Conservation (phyloP, 2,888 invertebrate genomes). For the Caenorhabditis sulstoni region DNA sequence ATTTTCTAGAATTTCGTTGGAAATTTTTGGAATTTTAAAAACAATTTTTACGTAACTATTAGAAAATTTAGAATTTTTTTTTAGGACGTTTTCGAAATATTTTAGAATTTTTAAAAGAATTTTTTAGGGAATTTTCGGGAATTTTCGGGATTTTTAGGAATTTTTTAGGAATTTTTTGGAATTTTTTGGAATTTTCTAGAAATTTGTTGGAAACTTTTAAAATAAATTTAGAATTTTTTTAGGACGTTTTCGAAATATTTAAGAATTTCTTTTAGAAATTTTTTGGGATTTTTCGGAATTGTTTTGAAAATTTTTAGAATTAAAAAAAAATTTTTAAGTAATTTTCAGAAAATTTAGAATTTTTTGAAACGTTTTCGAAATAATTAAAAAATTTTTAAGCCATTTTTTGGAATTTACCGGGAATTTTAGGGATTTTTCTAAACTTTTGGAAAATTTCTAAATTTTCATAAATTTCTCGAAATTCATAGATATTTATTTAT, state of each 20-base stretch:
- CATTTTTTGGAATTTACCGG: neutral
- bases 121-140: neutral
- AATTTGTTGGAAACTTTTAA: neutral
- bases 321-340: neutral
- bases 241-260: constrained; percentile 1
- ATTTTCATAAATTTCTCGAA: too few species aligned
- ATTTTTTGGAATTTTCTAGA: too few species aligned
- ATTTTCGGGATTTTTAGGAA: neutral
- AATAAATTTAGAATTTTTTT: neutral
- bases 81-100: neutral
- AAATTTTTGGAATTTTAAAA: neutral
- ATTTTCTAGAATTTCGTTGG: neutral
- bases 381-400: too few species aligned
- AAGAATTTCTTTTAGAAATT: too few species aligned
- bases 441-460: too few species aligned
- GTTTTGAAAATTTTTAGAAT: neutral
- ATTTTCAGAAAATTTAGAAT: too few species aligned
- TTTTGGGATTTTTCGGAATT: neutral
- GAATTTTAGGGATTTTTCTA: neutral
- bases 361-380: neutral
- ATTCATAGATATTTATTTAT: too few species aligned
- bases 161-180: too few species aligned
- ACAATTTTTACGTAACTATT: neutral
- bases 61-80: neutral
- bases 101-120: too few species aligned